Conservation (phyloP, 2,113 vertebrate genomes). For the Tupaia tana region DNA sequence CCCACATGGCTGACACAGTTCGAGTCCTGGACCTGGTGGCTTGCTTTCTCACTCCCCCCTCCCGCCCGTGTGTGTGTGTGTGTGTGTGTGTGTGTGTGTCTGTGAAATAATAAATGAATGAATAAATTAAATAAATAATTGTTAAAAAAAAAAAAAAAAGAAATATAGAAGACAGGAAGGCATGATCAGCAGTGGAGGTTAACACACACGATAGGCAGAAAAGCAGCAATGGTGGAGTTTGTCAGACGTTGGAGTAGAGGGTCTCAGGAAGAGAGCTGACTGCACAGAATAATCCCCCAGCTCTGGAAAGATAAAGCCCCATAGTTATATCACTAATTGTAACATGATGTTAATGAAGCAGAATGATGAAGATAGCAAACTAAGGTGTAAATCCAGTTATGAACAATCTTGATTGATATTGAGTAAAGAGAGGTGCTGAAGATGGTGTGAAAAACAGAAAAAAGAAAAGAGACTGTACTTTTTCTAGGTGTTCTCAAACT, state of each 20-base stretch:
- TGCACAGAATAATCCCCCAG: not conserved
- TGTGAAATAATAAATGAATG: too few relatives aligned
- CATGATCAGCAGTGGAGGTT: not conserved
- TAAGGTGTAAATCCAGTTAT: not conserved
- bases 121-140: too few relatives aligned
- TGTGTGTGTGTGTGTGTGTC: too few relatives aligned
- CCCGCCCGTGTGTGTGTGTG: too few relatives aligned
- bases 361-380: not conserved
- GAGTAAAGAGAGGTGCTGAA: not conserved
- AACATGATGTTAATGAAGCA: not conserved
- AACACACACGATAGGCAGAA: not conserved
- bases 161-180: not conserved
- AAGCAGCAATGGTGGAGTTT: not conserved
- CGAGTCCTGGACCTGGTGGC: too few relatives aligned
- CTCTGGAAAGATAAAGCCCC: not conserved
- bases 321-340: not conserved
- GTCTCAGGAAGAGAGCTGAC: not conserved
- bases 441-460: not conserved
- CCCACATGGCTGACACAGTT: too few relatives aligned
- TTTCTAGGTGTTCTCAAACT: not conserved
- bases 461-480: not conserved
- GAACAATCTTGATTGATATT: not conserved
- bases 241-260: not conserved
- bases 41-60: too few relatives aligned
- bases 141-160: too few relatives aligned